Conservation (phyloP, 2,888 invertebrate genomes). For the Drosophila tanythrix region DNA sequence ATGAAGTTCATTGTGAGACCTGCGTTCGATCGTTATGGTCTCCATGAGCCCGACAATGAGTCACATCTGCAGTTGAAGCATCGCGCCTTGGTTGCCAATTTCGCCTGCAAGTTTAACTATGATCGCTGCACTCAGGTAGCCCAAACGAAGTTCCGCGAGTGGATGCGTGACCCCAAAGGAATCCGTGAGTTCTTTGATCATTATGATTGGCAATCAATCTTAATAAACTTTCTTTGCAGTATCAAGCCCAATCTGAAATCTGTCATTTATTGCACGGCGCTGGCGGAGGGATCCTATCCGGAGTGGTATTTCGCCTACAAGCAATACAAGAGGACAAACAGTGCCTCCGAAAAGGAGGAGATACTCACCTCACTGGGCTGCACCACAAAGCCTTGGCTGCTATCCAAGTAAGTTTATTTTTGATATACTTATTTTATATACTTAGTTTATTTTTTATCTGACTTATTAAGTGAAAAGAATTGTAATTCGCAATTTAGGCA, state of each 20-base stretch:
- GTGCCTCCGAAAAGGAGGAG: constrained; percentile 87
- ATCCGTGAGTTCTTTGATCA: constrained; percentile 84
- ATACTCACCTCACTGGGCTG: constrained; percentile 87
- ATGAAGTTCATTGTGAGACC: constrained; percentile 84
- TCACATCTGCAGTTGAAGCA: constrained; percentile 86
- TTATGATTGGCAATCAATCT: neutral
- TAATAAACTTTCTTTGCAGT: constrained; percentile 75
- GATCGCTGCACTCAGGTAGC: constrained; percentile 86
- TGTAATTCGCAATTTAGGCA: neutral
- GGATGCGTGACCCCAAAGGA: constrained; percentile 86
- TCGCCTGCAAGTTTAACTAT: constrained; percentile 86
- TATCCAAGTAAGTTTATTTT: constrained; percentile 85
- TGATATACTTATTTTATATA: neutral
- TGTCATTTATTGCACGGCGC: constrained; percentile 88
- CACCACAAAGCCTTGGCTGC: constrained; percentile 86
- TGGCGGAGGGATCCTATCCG: constrained; percentile 87
- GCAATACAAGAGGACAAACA: constrained; percentile 83
- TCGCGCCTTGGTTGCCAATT: constrained; percentile 85
- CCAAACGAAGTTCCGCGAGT: constrained; percentile 85
- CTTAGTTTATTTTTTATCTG: neutral
- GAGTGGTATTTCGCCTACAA: constrained; percentile 90
- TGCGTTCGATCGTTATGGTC: constrained; percentile 85
- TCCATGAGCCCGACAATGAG: constrained; percentile 85
- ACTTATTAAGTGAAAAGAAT: neutral
- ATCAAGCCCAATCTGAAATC: constrained; percentile 88